phyloP scores from a whole-genome alignment of 64 coral and sea anemone genomes.

The Stichodactyla mertensii region DNA sequence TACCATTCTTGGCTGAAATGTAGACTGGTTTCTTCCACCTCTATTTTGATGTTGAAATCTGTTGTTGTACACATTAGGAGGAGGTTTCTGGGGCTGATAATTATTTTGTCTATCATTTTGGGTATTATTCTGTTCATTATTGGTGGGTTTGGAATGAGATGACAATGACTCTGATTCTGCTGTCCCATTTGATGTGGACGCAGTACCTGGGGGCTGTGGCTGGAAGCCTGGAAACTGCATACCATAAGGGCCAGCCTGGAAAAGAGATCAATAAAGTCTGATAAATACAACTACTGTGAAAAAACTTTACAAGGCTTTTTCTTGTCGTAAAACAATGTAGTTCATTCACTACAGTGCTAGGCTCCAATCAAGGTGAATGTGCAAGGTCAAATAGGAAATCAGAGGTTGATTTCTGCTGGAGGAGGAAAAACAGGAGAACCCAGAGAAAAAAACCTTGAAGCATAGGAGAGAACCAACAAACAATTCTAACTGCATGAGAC shows the following conservation, averaged over 20 bases:
- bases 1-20: not conserved
- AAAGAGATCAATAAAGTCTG: not conserved
- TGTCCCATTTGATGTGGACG: not conserved
- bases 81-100: not conserved
- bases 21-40: not conserved
- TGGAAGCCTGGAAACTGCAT: not conserved
- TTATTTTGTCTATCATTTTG: not conserved
- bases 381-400: no score
- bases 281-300: no score
- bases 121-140: not conserved
- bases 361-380: no score
- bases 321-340: no score
- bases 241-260: not conserved
- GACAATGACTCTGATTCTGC: not conserved
- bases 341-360: no score
- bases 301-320: no score
- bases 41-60: not conserved
- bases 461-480: no score
- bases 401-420: no score
- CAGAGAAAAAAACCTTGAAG: no score
- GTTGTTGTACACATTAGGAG: not conserved
- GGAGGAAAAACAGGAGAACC: no score
- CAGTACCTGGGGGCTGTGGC: not conserved
- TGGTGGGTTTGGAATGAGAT: not conserved
- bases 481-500: no score